Evolutionary conservation across 2,113 vertebrate genomes (phyloP), one percentile per base, ranked within the genome.

Genomic region (Atractosteus spatula): DNA sequence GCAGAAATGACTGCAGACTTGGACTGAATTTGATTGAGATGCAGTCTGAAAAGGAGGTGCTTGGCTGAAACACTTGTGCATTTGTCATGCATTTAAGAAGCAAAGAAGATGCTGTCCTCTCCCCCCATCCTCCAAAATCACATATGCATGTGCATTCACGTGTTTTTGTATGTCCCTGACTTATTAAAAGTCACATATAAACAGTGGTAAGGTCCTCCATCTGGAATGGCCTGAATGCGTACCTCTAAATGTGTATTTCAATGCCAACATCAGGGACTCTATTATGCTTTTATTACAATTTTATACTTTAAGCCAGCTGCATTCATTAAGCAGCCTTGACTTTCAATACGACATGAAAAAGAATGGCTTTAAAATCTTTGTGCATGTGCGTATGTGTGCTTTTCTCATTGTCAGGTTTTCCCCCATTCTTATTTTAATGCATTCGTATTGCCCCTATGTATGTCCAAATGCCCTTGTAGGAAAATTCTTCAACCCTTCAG

Each of bases 221-320:
- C 2, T 59, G 11, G 11, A n/a, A 14, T 12, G 4, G n/a, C n/a
- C 56, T 14, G n/a, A 59, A 59, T 12, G 11, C 11, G 2, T n/a
- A 59, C 56, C 14, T 59, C n/a, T 59, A 4, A 11, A n/a, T 51
- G 47, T 51, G 11, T 59, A 16, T 59, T 13, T 59, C 5, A 59
- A 59, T n/a, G n/a, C 57, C 57, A 59, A 59, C 12, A 59, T 29
- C 44, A 55, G 13, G 41, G 62, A 11, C 70, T 51, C 61, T 14
- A 16, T 51, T 55, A 17, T 72, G n/a, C n/a, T 3, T 14, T 59
- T 59, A 59, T 13, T 59, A 66, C 10, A 55, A 8, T 17, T 67
- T 68, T 62, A 51, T 55, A 73, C 68, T 68, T 72, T 66, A 72
- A 41, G 47, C 63, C 62, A 63, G 71, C 55, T 72, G 6, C 44